Percentiles rank a stretch among this genome's conserved stretches.
These are phyloP conservation scores for Lepidocyrtoides sp. DNA, from an alignment of 2,888 invertebrate genomes.

Conservation along the genomic window DNA sequence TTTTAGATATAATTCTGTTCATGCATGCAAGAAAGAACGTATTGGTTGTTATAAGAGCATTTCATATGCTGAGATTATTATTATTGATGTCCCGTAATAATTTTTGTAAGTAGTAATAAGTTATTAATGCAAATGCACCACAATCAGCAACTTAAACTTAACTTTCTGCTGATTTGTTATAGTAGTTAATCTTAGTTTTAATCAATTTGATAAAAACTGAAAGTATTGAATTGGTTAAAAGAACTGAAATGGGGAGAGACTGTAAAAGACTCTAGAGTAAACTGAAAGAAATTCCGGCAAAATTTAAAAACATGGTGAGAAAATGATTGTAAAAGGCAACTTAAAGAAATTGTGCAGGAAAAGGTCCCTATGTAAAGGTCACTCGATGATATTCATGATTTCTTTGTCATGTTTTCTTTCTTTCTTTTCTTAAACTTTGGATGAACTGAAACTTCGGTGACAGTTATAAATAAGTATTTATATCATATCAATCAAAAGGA, in stretches of 20 bases:
- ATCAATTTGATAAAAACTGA: not conserved
- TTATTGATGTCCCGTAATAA: constrained; percentile 51
- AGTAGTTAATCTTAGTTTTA: not conserved
- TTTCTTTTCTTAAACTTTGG: not conserved
- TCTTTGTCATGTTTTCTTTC: constrained; percentile 46
- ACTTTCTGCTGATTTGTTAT: not conserved
- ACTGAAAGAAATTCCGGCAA: constrained; percentile 32
- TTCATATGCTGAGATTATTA: not conserved
- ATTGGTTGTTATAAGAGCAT: constrained; percentile 3
- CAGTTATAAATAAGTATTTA: not conserved
- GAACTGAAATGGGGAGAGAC: not conserved
- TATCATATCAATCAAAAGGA: constrained; percentile 19
- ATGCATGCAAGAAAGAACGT: not conserved
- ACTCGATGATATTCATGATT: constrained; percentile 60
- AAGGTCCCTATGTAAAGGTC: constrained; percentile 76
- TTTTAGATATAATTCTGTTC: not conserved
- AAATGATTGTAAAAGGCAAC: constrained; percentile 49
- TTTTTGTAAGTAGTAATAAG: constrained; percentile 53
- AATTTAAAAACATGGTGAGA: constrained; percentile 49
- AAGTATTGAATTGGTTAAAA: not conserved
- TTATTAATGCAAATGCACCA: constrained; percentile 43
- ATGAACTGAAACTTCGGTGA: constrained; percentile 19
- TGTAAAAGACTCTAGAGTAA: not conserved
- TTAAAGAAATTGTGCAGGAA: constrained; percentile 73
- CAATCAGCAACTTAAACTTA: constrained; percentile 25